Conservation (phyloP, 2,113 vertebrate species). For the Calyptommatus sinebrachiatus region DNA sequence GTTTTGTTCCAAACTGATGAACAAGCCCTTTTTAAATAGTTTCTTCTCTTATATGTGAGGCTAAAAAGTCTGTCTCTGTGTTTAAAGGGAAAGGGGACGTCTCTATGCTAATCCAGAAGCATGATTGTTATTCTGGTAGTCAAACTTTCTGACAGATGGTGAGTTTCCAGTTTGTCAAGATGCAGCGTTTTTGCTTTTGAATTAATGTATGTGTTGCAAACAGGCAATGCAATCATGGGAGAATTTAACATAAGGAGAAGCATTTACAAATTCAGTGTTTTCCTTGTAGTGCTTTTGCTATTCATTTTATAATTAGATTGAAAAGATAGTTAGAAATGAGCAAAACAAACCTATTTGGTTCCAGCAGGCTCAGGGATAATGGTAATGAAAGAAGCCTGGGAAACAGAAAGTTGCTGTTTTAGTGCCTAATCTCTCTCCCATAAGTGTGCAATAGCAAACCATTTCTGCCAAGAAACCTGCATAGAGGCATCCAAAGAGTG, state of each 20-base stretch:
- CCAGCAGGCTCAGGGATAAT: no score
- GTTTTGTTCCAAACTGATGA: no score
- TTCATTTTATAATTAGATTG: neutral
- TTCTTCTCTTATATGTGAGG: neutral
- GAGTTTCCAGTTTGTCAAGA: neutral
- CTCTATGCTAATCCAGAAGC: neutral
- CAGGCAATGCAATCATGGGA: neutral
- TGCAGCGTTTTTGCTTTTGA: neutral
- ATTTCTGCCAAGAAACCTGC: no score
- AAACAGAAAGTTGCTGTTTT: no score
- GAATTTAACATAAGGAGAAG: neutral
- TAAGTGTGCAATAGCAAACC: no score
- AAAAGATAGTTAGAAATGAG: neutral
- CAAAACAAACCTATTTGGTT: no score
- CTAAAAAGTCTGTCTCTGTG: neutral
- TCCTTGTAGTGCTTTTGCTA: neutral
- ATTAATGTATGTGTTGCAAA: neutral
- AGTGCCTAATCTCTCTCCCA: no score
- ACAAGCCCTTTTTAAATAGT: neutral
- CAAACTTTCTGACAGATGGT: constrained; percentile 1
- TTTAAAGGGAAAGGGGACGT: no score
- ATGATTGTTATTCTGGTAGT: neutral
- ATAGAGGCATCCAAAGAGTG: no score
- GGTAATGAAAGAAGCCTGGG: no score
- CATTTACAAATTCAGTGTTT: neutral